Evolutionary conservation across 2,113 vertebrate genomes (phyloP).

Genomic region (Dromiciops gliroides): DNA sequence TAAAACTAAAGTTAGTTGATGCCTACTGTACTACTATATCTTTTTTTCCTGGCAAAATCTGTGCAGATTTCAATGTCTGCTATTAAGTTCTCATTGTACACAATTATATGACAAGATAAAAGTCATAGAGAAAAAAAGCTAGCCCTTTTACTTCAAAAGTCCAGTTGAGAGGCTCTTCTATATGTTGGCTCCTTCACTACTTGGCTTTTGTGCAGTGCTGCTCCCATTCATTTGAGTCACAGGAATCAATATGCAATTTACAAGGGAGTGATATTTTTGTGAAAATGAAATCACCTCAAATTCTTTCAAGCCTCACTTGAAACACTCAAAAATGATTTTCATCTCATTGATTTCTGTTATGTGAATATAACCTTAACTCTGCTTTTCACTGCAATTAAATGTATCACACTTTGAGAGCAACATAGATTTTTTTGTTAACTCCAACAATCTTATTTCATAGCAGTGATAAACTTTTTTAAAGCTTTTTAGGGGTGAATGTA

Average conservation of each 20-base stretch:
- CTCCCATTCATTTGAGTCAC: constrained; percentile 50
- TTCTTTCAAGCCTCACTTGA: neutral
- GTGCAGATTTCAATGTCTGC: neutral
- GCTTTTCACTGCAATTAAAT: constrained; percentile 42
- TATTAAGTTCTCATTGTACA: neutral
- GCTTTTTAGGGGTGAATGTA: neutral
- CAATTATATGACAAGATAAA: neutral
- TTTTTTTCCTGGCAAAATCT: neutral
- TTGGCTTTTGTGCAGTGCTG: neutral
- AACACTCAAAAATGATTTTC: neutral
- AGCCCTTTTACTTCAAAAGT: neutral
- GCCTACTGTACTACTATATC: neutral
- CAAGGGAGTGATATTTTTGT: constrained; percentile 39
- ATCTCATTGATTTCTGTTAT: neutral
- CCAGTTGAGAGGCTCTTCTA: neutral
- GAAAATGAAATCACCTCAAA: neutral
- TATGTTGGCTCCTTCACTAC: accelerated
- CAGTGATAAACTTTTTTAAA: neutral
- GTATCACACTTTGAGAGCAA: neutral
- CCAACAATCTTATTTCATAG: neutral
- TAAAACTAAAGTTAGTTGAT: neutral
- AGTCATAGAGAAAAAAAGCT: no score
- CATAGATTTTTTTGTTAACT: constrained; percentile 34
- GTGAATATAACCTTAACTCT: neutral
- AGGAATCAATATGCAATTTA: constrained; percentile 77